phyloP scores from a whole-genome alignment of 2,797 vertebrate species.

The Molothrus aeneus region DNA sequence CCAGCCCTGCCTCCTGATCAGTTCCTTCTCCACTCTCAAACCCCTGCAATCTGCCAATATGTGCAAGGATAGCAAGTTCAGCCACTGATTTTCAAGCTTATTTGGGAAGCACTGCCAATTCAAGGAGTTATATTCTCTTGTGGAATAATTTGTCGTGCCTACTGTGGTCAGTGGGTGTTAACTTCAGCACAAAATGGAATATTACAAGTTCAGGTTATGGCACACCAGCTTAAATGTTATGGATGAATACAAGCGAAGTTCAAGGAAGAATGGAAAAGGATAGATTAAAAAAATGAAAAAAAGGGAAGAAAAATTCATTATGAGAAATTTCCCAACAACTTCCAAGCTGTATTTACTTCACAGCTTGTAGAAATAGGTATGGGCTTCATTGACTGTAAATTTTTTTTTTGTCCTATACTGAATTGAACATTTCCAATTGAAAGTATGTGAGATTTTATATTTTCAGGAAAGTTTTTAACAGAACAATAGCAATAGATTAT shows the following conservation, averaged over 20 bases:
- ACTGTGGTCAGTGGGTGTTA: background rate
- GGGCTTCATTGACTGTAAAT: background rate
- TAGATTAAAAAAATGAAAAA: background rate
- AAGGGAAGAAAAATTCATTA: background rate
- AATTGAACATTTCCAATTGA: slow-evolving; percentile 23
- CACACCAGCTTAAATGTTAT: background rate
- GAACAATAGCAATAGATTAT: slow-evolving; percentile 31
- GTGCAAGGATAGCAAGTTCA: background rate
- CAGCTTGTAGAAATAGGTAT: slow-evolving; percentile 4
- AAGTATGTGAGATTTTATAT: slow-evolving; percentile 18
- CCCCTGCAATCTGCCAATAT: background rate
- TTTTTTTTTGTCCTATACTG: background rate
- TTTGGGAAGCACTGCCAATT: background rate
- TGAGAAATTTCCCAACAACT: background rate
- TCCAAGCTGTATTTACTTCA: slow-evolving; percentile 20
- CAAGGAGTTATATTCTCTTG: background rate
- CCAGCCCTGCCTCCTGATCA: background rate
- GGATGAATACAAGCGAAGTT: background rate
- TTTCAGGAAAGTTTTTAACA: background rate
- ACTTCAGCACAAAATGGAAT: background rate
- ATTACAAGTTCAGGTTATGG: background rate
- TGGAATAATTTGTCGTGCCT: background rate
- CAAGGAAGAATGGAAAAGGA: background rate
- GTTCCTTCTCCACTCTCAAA: background rate
- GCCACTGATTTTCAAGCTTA: background rate